These are phyloP conservation scores for Drosophila cracens DNA, from an alignment of 2,888 invertebrate species.

Conservation along the genomic window DNA sequence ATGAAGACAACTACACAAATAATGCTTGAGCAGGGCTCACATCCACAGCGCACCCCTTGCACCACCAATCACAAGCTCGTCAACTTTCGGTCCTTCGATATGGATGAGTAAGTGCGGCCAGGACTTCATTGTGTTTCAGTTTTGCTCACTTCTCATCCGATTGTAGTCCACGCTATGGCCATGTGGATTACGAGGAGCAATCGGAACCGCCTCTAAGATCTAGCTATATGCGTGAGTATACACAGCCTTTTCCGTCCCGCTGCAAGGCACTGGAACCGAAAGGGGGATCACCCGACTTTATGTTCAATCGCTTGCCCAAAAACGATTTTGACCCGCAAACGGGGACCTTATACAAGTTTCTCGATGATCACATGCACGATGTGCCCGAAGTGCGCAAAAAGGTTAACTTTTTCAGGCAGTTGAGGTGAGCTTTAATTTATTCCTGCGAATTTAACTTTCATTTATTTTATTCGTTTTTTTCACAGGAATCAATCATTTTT, in stretches of 20 bases:
- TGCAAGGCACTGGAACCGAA: slow-evolving; percentile 46
- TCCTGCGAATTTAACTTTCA: background rate
- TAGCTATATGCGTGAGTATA: slow-evolving; percentile 54
- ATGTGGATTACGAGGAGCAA: slow-evolving; percentile 35
- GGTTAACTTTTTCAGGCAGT: slow-evolving; percentile 66
- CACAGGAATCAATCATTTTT: slow-evolving; percentile 65
- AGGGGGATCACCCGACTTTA: slow-evolving; percentile 52
- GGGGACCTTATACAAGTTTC: slow-evolving; percentile 61
- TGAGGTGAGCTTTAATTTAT: slow-evolving; percentile 43
- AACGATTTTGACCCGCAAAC: slow-evolving; percentile 65
- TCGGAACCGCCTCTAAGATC: slow-evolving; percentile 47
- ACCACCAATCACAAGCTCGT: slow-evolving; percentile 55
- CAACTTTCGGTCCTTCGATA: slow-evolving; percentile 69
- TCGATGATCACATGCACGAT: slow-evolving; percentile 66
- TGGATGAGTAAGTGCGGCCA: slow-evolving; percentile 63
- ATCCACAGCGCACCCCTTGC: slow-evolving; percentile 37
- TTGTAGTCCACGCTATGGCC: slow-evolving; percentile 62
- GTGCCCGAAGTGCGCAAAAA: slow-evolving; percentile 58
- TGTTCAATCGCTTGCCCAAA: slow-evolving; percentile 68
- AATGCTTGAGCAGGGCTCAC: slow-evolving; percentile 65
- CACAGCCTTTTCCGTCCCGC: slow-evolving; percentile 49
- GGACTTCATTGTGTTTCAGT: too few relatives aligned
- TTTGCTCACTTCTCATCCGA: background rate
- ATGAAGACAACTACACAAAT: slow-evolving; percentile 65
- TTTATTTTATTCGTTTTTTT: background rate